phyloP scores from a whole-genome alignment of 2,888 invertebrate genomes.

The Diarsia brunnea region DNA sequence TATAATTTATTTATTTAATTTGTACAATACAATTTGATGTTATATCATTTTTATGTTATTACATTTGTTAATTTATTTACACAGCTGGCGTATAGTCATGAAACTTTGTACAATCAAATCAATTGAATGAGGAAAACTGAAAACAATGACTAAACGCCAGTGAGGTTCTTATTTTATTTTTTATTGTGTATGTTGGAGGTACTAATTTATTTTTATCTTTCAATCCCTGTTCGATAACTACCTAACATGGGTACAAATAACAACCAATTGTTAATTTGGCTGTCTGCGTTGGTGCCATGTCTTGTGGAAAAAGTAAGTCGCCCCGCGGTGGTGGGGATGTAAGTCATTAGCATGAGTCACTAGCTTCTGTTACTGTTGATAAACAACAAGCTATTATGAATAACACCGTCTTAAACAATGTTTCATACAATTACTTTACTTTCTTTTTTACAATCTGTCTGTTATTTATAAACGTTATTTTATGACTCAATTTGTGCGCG shows the following conservation, averaged over 20 bases:
- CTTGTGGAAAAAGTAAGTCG: slow-evolving; percentile 86
- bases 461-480: slow-evolving; percentile 54
- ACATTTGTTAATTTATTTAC: slow-evolving; percentile 73
- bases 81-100: slow-evolving; percentile 77
- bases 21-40: slow-evolving; percentile 64
- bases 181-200: slow-evolving; percentile 80
- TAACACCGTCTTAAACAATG: slow-evolving; percentile 59
- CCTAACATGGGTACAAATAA: slow-evolving; percentile 86
- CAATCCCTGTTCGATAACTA: slow-evolving; percentile 85
- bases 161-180: slow-evolving; percentile 56
- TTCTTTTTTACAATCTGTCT: slow-evolving; percentile 29
- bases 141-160: slow-evolving; percentile 61
- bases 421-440: slow-evolving; percentile 49
- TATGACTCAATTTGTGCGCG: slow-evolving; percentile 32
- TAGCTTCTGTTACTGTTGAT: slow-evolving; percentile 68
- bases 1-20: slow-evolving; percentile 68
- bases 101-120: slow-evolving; percentile 55
- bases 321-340: slow-evolving; percentile 74
- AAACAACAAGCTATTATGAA: slow-evolving; percentile 62
- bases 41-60: slow-evolving; percentile 70
- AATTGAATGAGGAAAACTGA: slow-evolving; percentile 32
- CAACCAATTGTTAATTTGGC: slow-evolving; percentile 83
- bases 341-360: slow-evolving; percentile 80
- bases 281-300: slow-evolving; percentile 79
- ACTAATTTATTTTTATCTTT: slow-evolving; percentile 89